Base-by-base conservation (phyloP, 1,140 invertebrate genomes). In the Papilio aristodemus region DNA sequence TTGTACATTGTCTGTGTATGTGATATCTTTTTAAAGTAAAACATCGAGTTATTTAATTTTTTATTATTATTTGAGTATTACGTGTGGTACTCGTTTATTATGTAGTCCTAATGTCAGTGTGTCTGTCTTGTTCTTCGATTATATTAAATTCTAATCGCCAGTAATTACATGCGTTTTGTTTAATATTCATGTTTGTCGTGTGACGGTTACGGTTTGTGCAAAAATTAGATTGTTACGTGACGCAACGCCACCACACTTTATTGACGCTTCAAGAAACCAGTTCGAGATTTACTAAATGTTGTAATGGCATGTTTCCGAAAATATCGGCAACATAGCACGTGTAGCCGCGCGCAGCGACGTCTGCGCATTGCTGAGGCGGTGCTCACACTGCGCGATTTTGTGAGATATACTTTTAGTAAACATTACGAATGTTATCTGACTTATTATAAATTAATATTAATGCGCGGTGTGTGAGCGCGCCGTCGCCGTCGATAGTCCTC, bases 151-250 rank as follows among this genome's bases (percentile, higher is more conserved):
- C 17, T 8, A 46, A 46, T 46, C 13, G 0, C 14, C 7, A 17
- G 14, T 7, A 43, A n/a, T 41, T 14, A 43, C 0, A 5, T 43
- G 14, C 14, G 1, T 17, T 7, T 14, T 14, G n/a, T 2, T 4
- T 13, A 14, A 14, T 6, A 43, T 43, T 43, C 13, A 8, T n/a
- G n/a, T 43, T 43, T 14, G 41, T 14, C 41, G n/a, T 4, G 13
- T 50, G 43, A 50, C 43, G 19, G 17, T 50, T 17, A 22, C 9
- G 11, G 19, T 9, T 17, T 46, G 14, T 46, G 43, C 43, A 19
- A 46, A 46, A 41, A n/a, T n/a, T n/a, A 41, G 7, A 54, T 11
- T 54, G 22, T 54, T 54, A 54, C 46, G 46, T 54, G 11, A 54
- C 46, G 19, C 46, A 19, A 19, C 14, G 46, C 19, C 46, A 54